Conservation (phyloP, 2,888 invertebrate species). For the Atethmia centrago region DNA sequence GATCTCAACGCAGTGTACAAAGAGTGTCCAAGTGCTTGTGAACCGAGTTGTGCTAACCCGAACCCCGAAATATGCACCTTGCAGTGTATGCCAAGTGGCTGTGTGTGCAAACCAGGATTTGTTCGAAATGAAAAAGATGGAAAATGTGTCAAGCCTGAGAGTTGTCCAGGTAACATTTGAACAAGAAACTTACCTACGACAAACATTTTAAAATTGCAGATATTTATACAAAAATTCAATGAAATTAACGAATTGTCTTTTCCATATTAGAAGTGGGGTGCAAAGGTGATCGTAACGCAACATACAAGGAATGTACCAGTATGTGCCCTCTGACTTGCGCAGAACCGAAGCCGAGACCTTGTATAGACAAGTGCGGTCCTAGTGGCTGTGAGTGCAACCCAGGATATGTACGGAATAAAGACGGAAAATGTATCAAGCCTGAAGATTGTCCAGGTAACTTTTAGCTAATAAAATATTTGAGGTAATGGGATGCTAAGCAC, state of each 20-base stretch:
- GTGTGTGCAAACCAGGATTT: not conserved
- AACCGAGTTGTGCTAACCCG: too few species aligned
- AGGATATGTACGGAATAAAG: not conserved
- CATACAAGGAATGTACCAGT: not conserved
- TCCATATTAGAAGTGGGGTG: not conserved
- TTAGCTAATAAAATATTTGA: too few species aligned
- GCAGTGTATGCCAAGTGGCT: too few species aligned
- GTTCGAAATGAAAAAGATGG: not conserved
- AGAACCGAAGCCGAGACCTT: not conserved
- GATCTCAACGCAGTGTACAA: too few species aligned
- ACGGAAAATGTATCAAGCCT: too few species aligned
- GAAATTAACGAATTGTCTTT: not conserved
- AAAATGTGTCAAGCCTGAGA: slow-evolving; percentile 19
- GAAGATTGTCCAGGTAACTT: too few species aligned
- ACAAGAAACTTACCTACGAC: too few species aligned
- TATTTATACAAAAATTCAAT: not conserved
- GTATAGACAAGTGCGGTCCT: not conserved
- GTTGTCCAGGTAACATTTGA: slow-evolving; percentile 13
- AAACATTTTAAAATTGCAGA: not conserved
- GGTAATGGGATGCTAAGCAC: not conserved
- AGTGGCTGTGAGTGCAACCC: slow-evolving; percentile 69
- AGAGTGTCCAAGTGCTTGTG: too few species aligned
- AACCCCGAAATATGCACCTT: too few species aligned
- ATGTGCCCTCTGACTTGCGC: slow-evolving; percentile 9
- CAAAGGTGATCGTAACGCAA: slow-evolving; percentile 9